phyloP scores from a whole-genome alignment of 2,113 vertebrate species.

The Patagioenas fasciata region DNA sequence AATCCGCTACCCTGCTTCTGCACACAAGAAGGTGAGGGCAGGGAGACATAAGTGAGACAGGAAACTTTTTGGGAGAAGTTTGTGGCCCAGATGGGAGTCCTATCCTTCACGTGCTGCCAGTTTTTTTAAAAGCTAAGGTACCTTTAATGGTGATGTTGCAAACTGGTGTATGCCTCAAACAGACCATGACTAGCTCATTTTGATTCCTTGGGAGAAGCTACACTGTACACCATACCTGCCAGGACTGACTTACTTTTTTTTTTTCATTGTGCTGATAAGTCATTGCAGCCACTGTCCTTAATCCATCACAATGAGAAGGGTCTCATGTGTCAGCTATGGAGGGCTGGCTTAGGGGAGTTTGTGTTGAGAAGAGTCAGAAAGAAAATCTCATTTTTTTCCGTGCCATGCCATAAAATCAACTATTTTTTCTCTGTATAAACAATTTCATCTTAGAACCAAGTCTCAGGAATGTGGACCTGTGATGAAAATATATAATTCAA shows the following conservation, averaged over 20 bases:
- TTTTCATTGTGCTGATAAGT: background rate
- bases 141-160: accelerated
- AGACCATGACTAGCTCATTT: background rate
- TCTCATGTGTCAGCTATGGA: background rate
- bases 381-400: background rate
- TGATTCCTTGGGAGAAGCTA: background rate
- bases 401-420: background rate
- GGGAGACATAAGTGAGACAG: background rate
- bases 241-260: background rate
- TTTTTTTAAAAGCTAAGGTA: background rate
- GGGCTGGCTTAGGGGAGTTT: background rate
- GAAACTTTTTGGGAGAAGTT: background rate
- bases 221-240: background rate
- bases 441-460: slow-evolving; percentile 47
- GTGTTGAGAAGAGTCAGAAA: slow-evolving; percentile 39
- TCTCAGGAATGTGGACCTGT: slow-evolving; percentile 52
- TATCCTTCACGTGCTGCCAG: accelerated
- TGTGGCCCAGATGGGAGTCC: background rate
- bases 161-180: background rate
- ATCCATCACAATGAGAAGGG: background rate
- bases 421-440: slow-evolving; percentile 57
- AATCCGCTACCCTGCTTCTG: background rate
- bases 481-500: slow-evolving; percentile 69
- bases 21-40: accelerated
- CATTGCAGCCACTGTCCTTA: background rate